A percentile compares a stretch with the other conserved stretches of the same genome.
Evolutionary conservation across 2,797 vertebrate genomes (phyloP).

Genomic region (Mormyrops boulengeri): DNA sequence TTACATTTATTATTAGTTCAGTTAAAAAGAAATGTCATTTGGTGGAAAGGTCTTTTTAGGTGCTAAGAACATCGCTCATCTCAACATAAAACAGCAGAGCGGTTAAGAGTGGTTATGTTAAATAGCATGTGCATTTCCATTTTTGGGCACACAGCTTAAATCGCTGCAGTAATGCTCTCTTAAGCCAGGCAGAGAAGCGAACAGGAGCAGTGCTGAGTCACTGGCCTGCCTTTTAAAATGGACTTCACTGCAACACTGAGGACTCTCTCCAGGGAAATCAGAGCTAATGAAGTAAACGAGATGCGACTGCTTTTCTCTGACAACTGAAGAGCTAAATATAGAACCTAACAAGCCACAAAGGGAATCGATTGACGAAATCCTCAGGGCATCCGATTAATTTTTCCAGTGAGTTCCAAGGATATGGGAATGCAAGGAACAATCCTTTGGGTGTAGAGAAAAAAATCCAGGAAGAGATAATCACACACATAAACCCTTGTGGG

Average conservation of each 20-base stretch:
- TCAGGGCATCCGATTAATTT: not conserved
- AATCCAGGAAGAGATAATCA: not conserved
- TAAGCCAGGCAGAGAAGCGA: not conserved
- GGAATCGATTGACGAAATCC: not conserved
- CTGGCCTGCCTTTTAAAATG: not conserved
- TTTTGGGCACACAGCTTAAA: not conserved
- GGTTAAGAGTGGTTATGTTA: not conserved
- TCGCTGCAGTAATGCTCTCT: not conserved
- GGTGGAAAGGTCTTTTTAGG: not conserved
- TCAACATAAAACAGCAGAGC: not conserved
- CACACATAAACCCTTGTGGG: not conserved
- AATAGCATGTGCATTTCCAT: not conserved
- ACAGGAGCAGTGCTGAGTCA: not conserved
- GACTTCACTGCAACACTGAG: not conserved
- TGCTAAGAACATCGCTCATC: not conserved
- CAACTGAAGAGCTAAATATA: not conserved
- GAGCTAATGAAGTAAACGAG: not conserved
- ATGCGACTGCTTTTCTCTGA: not conserved
- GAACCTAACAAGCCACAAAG: not conserved
- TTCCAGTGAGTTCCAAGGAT: not conserved
- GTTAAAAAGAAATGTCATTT: not conserved
- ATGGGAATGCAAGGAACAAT: not conserved
- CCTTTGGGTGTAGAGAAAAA: not conserved
- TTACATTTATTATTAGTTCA: not conserved
- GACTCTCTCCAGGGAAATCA: not conserved